Base-by-base conservation (phyloP, 2,888 invertebrate genomes). In the Rhingia campestris region DNA sequence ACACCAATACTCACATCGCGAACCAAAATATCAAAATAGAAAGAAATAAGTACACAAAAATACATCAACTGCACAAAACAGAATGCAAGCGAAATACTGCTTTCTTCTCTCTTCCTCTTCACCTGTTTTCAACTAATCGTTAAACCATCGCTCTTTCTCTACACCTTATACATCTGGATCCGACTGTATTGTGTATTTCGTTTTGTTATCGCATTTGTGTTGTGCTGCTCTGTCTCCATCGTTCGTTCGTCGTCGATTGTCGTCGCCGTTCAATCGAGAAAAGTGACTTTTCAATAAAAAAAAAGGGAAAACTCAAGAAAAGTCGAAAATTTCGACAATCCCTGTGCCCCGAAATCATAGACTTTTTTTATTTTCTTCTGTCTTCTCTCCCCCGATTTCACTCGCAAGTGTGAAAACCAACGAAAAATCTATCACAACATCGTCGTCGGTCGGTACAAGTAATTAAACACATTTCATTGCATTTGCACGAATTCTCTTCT, bases 401-500 rank as follows among this genome's bases (percentile, higher is more conserved):
- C 66, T 51, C 37, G 30, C n/a, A 3, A 37, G 39, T 45, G 37
- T 51, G 33, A 12, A 75, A 67, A 49, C 35, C 12, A 66, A 66
- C 4, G 49, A 56, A 12, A 39, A 70, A 32, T 12, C 14, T 6
- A 47, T 35, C 4, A 43, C 37, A 63, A 66, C 12, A 58, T 9
- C 30, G 6, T 53, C 9, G 61, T 22, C 54, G 73, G 61, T 22
- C 54, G 73, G 45, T 53, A 54, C 63, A 35, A 63, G 39, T 77
- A 49, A 77, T 51, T 51, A 59, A 58, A 74, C 45, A 59, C 14
- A 64, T 61, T 41, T 54, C 49, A 54, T 76, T 67, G 72, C 72
- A 73, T 67, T 77, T 54, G 72, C 72, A 77, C 61, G 66, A 76
- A 76, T 70, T 72, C 66, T 61, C 22, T 58, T 76, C 53, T 63